Conservation (phyloP, 2,888 invertebrate genomes). For the Polydrusus pterygomalis region DNA sequence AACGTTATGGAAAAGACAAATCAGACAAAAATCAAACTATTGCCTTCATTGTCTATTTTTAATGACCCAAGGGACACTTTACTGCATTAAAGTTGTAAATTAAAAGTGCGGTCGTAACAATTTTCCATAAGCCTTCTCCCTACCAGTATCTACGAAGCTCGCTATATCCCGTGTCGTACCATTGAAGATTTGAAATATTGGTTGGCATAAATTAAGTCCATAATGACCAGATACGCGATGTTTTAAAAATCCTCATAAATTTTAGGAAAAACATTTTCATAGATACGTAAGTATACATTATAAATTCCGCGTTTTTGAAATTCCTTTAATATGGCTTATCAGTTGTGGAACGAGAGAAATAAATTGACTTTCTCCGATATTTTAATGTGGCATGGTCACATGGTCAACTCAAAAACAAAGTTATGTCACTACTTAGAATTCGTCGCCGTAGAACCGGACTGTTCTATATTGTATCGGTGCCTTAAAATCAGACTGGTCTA, state of each 20-base stretch:
- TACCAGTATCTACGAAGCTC: background rate
- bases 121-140: slow-evolving; percentile 3
- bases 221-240: background rate
- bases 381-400: slow-evolving; percentile 13
- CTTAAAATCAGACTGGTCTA: too few relatives aligned
- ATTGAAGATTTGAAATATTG: slow-evolving; percentile 21
- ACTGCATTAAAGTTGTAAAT: too few relatives aligned
- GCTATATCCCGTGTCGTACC: background rate
- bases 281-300: slow-evolving; percentile 8
- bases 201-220: slow-evolving; percentile 13
- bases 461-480: too few relatives aligned
- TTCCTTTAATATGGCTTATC: slow-evolving; percentile 23
- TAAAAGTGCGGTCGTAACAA: background rate
- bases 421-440: background rate
- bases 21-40: too few relatives aligned
- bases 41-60: too few relatives aligned
- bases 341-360: slow-evolving; percentile 5
- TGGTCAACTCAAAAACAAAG: slow-evolving; percentile 4
- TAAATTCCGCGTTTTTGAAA: slow-evolving; percentile 25
- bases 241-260: slow-evolving; percentile 24
- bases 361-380: slow-evolving; percentile 36
- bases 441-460: too few relatives aligned
- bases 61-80: too few relatives aligned
- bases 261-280: slow-evolving; percentile 25
- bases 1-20: too few relatives aligned